Percentiles rank a stretch among this genome's conserved stretches.
Evolutionary conservation across 2,888 invertebrate genomes (phyloP).

Genomic region (Eristalis tenax): DNA sequence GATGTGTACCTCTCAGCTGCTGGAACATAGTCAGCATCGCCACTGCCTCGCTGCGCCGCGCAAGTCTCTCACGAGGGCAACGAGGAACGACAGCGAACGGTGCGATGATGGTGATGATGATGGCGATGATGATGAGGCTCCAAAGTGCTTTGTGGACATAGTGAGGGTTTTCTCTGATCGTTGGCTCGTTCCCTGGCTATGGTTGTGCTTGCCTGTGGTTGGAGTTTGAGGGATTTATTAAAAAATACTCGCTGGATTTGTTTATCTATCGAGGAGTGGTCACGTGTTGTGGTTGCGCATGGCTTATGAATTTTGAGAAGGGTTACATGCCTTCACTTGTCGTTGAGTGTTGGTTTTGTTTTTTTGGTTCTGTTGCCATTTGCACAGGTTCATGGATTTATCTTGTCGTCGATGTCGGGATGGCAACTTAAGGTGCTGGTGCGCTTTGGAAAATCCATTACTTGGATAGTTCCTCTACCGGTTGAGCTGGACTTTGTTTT

Average conservation of each 20-base stretch:
- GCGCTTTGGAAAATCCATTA: neutral
- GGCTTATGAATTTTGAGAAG: neutral
- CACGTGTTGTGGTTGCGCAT: neutral
- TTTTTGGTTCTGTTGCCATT: neutral
- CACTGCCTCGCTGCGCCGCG: constrained; percentile 4
- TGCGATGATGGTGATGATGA: constrained; percentile 29
- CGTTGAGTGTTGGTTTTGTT: neutral
- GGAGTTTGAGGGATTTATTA: constrained; percentile 49
- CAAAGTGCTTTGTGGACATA: constrained; percentile 42
- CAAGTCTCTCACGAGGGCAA: neutral
- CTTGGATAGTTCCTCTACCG: neutral
- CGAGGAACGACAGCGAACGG: neutral
- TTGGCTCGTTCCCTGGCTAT: neutral
- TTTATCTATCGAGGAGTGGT: neutral
- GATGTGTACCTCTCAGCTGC: constrained; percentile 55
- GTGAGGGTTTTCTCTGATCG: neutral
- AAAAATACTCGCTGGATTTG: constrained; percentile 2
- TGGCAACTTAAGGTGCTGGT: neutral
- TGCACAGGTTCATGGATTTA: neutral
- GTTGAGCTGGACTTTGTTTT: no score
- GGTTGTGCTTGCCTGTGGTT: neutral
- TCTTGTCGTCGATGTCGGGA: neutral
- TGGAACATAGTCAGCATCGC: constrained; percentile 33
- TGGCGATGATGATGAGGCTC: constrained; percentile 32
- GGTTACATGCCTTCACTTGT: neutral